Evolutionary conservation across 2,113 vertebrate species (phyloP), one percentile per base, ranked within the genome.

Genomic region (Ammodytes dubius): DNA sequence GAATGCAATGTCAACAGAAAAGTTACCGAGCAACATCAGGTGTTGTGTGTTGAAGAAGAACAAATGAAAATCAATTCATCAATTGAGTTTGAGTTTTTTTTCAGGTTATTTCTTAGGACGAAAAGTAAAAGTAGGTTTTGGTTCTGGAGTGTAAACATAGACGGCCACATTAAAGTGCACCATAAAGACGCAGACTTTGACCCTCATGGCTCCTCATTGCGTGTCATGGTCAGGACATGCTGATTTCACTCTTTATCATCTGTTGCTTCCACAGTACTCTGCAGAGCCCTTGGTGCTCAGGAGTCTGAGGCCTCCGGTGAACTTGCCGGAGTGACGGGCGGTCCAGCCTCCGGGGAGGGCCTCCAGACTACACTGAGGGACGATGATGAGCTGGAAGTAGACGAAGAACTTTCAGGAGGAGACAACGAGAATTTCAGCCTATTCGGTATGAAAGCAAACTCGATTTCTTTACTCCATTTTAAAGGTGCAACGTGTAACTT

Each of bases 281-380:
- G 74, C 77, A 86, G 89, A 53, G 53, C 78, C 86, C 5, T 81
- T 6, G 72, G 77, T 58, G 42, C 80, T 83, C 79, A 82, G 87
- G 81, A 68, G 66, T 83, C 89, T 47, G 90, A 84, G 47, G 73
- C 78, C 68, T 77, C 91, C 17, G 37, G 81, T 47, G 88, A 74
- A 64, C 39, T 91, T 59, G 70, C 72, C 14, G 83, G 60, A 70
- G 92, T 81, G 58, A 88, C 90, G 0, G 74, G 83, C 17, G 88
- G 81, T 77, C 85, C 89, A 43, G 82, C 90, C 84, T 93, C 93
- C 0, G 93, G 92, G n/a, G 94, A 91, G 71, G 92, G 71, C 75
- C 91, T 94, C 71, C 91, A 63, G 68, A 83, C 14, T 43, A 71
- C 53, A 2, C 27, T 35, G 40, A 83, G 77, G 0, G 87, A 94